Evolutionary conservation across 2,888 invertebrate genomes (phyloP), one percentile per base, ranked within the genome.

Genomic region (Macrosiphum euphorbiae): DNA sequence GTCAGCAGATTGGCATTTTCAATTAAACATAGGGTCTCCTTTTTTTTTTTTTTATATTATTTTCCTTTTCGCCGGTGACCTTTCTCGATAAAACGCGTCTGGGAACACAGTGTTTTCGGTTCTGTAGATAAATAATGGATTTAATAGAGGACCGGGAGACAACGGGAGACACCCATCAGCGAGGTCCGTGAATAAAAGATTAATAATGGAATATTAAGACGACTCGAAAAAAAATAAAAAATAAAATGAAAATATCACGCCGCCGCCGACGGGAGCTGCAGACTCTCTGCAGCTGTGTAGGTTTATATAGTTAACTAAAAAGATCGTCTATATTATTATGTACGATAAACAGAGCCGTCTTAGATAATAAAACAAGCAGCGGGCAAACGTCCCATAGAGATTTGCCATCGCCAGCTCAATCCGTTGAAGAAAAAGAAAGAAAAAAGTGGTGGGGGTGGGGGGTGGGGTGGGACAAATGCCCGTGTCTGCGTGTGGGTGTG

Each of bases 201-300:
- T 88, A 92, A 92, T 92, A 92, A 92, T 44, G 92, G 88, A 88
- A 92, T 92, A 92, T 88, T 92, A 87, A 92, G 50, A 88, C 41
- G 35, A 26, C 67, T 61, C 11, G 55, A 52, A 35, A 47, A 7
- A 67, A 67, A 87, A 86, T 44, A 47, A 7, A 67, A 67, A 87
- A 86, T 44, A 28, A 87, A 87, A 35, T 20, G 3, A 44, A 86
- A n/a, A 85, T 88, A 88, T 86, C 47, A 58, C 58, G 50, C 44
- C 86, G 61, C 44, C 86, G 44, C 26, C 67, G 90, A 90, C 67
- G 58, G 11, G 41, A 67, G 24, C 58, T n/a, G 86, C 58, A 44
- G 86, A 61, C 87, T 55, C 85, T 58, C 47, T 24, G 55, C 55
- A 58, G 58, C 58, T 26, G 58, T 28, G 13, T 86, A 47, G 44